phyloP scores from a whole-genome alignment of 2,888 invertebrate genomes.

The Drosophila atripex region DNA sequence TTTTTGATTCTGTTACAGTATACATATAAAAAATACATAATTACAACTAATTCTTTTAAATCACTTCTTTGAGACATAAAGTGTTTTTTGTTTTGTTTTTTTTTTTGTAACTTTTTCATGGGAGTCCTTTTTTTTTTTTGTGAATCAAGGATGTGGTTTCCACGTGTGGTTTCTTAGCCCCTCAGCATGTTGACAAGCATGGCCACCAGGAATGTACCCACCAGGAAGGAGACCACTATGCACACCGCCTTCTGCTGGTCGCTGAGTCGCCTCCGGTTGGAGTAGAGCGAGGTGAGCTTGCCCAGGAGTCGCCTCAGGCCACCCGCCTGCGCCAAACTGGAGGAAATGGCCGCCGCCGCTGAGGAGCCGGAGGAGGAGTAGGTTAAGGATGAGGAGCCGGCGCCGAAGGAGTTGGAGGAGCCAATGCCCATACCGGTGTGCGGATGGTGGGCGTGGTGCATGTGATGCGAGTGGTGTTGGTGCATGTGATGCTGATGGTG shows the following conservation, averaged over 20 bases:
- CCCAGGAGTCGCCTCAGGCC: constrained; percentile 84
- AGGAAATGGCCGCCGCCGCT: constrained; percentile 35
- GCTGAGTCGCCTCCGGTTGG: constrained; percentile 82
- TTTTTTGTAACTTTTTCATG: constrained; percentile 7
- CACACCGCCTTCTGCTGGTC: constrained; percentile 83
- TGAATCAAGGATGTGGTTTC: neutral
- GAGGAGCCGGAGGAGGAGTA: constrained; percentile 30
- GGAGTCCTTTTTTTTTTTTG: neutral
- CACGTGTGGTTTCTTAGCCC: constrained; percentile 39
- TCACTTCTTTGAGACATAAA: constrained; percentile 48
- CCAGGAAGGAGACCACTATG: constrained; percentile 82
- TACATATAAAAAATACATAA: constrained; percentile 64
- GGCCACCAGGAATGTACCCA: constrained; percentile 82
- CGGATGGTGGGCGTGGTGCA: constrained; percentile 64
- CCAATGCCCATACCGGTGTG: constrained; percentile 21
- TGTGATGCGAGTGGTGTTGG: constrained; percentile 72
- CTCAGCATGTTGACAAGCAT: constrained; percentile 81
- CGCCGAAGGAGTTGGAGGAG: constrained; percentile 10
- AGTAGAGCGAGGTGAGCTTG: constrained; percentile 80
- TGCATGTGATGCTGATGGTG: constrained; percentile 70
- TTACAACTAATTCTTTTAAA: constrained; percentile 53
- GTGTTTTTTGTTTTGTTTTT: constrained; percentile 32
- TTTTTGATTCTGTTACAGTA: constrained; percentile 40
- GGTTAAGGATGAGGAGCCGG: neutral
- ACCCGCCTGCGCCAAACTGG: constrained; percentile 78